Base-by-base conservation (phyloP, 2,888 invertebrate genomes). In the Drosophila pegasa region DNA sequence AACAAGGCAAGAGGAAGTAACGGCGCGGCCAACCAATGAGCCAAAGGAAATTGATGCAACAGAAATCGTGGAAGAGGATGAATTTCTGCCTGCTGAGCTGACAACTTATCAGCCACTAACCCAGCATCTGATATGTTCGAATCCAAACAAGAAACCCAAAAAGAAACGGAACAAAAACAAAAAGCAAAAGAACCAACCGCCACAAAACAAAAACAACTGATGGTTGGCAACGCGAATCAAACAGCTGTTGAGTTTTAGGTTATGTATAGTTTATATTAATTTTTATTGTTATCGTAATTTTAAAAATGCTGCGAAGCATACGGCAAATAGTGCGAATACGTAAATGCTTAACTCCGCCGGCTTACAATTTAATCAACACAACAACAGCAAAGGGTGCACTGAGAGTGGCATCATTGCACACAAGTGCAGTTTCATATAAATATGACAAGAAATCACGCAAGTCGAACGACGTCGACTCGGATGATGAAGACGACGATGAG, bases 401-500 rank as follows among this genome's bases (percentile, higher is more conserved):
- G 22, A 37, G 43, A n/a, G 16, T 20, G 2, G 55, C 52, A 2
- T n/a, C 45, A 22, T 18, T 85, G 0, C 80, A 88, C 27, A 71
- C 69, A 8, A 74, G 66, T 31, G 18, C 9, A 25, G 14, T 58
- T 1, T 20, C 35, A 3, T 52, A 66, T 6, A 91, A 90, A 71
- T 90, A 89, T 31, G 85, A 80, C 38, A 86, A 88, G 25, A 89
- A 90, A 61, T 77, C 87, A 0, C 56, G 58, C 10, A 50, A 50
- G 25, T 54, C 64, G 14, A 66, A 93, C 62, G 92, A 93, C 38
- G 88, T 93, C 52, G 94, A 94, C 57, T 94, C 93, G 14, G 94
- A 93, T 63, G 93, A 93, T 38, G 92, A 93, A 0, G 86, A 89
- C n/a, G 92, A 93, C 47, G 90, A 92, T 29, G 93, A 93, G 61